Conservation (phyloP, 2,888 invertebrate genomes). For the Cinara cedri region DNA sequence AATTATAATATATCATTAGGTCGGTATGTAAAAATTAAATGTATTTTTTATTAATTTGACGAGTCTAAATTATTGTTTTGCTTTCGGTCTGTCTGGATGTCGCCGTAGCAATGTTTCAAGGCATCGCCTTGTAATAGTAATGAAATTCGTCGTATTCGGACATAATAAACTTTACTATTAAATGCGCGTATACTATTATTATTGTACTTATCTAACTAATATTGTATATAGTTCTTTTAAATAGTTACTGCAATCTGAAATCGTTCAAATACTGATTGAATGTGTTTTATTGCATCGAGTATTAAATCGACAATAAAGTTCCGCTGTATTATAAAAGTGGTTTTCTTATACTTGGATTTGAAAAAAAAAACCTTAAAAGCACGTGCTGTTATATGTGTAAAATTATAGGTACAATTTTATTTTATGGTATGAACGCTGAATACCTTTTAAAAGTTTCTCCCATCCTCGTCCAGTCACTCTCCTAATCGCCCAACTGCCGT, state of each 20-base stretch:
- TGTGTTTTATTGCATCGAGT: neutral
- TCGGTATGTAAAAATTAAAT: no score
- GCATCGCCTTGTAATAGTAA: neutral
- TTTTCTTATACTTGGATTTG: neutral
- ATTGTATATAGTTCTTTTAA: no score
- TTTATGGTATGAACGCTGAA: neutral
- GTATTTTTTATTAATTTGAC: no score
- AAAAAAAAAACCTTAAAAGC: neutral
- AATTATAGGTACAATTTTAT: slow-evolving; percentile 1
- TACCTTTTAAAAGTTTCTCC: slow-evolving; percentile 1
- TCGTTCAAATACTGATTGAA: neutral
- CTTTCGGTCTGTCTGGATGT: no score
- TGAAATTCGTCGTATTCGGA: neutral
- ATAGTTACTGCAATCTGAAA: no score
- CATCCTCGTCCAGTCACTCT: no score
- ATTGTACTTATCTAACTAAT: no score
- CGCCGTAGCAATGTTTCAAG: no score
- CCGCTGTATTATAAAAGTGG: neutral
- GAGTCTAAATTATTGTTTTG: no score
- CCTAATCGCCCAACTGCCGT: neutral
- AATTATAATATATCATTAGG: no score
- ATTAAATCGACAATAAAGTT: neutral
- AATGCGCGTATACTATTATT: neutral
- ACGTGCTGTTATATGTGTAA: neutral
- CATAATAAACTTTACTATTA: neutral